A percentile compares a stretch with the other conserved stretches of the same genome.
phyloP scores from a whole-genome alignment of 2,113 vertebrate genomes.

The Lophius piscatorius region DNA sequence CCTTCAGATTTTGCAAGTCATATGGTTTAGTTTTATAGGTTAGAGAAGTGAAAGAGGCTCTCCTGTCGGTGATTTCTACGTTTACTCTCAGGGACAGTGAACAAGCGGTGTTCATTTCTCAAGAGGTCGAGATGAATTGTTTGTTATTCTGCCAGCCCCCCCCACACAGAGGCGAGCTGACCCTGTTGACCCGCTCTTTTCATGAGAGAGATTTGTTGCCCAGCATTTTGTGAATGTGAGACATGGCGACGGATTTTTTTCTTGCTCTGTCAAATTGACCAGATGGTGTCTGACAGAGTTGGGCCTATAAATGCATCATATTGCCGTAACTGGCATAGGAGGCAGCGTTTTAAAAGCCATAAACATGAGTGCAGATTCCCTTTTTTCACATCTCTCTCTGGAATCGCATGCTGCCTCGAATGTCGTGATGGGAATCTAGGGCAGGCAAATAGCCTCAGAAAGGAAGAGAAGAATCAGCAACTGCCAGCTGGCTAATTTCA shows the following conservation, averaged over 20 bases:
- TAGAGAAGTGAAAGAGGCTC: too few species aligned
- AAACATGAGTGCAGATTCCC: background rate
- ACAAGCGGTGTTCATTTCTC: background rate
- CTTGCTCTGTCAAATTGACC: background rate
- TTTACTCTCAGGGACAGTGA: background rate
- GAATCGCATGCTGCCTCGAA: slow-evolving; percentile 32
- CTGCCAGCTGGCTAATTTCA: slow-evolving; percentile 60
- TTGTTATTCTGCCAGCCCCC: too few species aligned
- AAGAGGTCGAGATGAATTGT: too few species aligned
- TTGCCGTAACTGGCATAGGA: background rate
- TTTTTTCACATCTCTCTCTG: slow-evolving; percentile 5
- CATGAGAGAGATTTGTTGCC: background rate
- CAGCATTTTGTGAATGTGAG: background rate
- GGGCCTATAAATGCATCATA: background rate
- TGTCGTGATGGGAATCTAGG: slow-evolving; percentile 28
- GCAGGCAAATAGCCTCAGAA: slow-evolving; percentile 10
- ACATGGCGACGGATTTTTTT: background rate
- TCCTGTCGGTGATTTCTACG: too few species aligned
- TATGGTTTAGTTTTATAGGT: too few species aligned
- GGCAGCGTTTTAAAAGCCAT: slow-evolving; percentile 17
- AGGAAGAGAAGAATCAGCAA: slow-evolving; percentile 36
- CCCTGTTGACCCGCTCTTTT: slow-evolving; percentile 18
- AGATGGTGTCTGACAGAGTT: slow-evolving; percentile 1
- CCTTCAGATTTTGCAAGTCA: too few species aligned
- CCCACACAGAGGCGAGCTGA: background rate